Conservation (phyloP, 2,797 vertebrate genomes). For the Florisuga fusca region DNA sequence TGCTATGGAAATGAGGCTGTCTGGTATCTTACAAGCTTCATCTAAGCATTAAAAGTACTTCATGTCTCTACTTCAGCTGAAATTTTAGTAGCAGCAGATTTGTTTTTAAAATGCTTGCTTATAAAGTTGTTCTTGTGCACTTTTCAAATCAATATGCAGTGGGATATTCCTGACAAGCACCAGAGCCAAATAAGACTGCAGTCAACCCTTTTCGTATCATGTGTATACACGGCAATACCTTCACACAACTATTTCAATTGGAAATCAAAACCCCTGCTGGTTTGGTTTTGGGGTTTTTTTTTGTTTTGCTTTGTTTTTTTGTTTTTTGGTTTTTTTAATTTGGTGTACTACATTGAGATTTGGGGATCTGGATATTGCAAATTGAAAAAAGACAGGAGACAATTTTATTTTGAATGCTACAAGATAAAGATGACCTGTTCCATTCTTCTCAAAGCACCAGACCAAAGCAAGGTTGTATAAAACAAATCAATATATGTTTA, state of each 20-base stretch:
- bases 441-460: not conserved
- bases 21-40: conserved; percentile 46
- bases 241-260: not conserved
- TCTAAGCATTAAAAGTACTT: conserved; percentile 26
- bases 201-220: not conserved
- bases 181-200: not conserved
- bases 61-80: conserved; percentile 1
- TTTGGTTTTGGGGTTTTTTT: too few species aligned
- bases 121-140: not conserved
- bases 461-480: not conserved
- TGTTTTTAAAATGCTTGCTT: conserved; percentile 23
- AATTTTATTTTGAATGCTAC: not conserved
- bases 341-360: not conserved
- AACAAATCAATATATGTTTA: not conserved
- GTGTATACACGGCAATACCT: not conserved
- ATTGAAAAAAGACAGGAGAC: not conserved
- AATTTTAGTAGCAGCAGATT: not conserved
- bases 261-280: not conserved
- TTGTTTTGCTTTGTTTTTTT: too few species aligned
- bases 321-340: not conserved
- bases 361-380: not conserved
- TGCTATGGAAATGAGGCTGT: conserved; percentile 61
- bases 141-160: not conserved
- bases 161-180: not conserved
- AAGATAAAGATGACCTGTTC: not conserved